Evolutionary conservation across 2,797 vertebrate genomes (phyloP), one percentile per base, ranked within the genome.

Genomic region (Pangasius sanitwongsei): DNA sequence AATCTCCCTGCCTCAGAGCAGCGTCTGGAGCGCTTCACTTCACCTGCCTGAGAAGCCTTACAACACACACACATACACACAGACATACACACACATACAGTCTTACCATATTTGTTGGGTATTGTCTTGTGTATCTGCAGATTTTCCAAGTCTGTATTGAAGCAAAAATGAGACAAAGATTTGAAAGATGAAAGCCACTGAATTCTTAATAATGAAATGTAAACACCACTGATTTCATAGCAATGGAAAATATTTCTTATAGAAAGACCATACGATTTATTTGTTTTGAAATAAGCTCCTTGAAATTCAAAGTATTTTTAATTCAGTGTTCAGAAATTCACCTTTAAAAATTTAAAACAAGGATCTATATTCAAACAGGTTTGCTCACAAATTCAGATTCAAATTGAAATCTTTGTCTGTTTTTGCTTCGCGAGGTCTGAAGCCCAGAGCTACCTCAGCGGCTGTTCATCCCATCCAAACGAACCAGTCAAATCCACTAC

Each of bases 1-100:
- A 90, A 93, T 90, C 87, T 86, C 67, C 41, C 72, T 50, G 82
- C 41, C 37, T 83, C 83, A 85, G 70, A 86, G 65, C 88, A 88
- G 81, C 57, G 37, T 90, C 92, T 91, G 90, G 70, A 77, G 59
- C 74, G 31, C 65, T 78, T 87, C 25, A 86, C 84, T 86, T 37
- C 70, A 75, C 55, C 82, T 65, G 82, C 41, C 57, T 84, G 61
- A 65, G 78, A 61, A 15, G 31, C 20, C 78, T 37, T 31, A 9
- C 77, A 34, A 67, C 74, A 55, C 41, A 87, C 61, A 83, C 87
- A 83, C 48, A 77, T 34, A 31, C 48, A 83, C 25, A 25, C 55
- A 77, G 8, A 74, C 15, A 75, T 28, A 67, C 15, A 65, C 78
- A 75, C 3, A 81, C 50, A 83, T 16, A 89, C n/a, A 81, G 4